Evolutionary conservation across 2,797 vertebrate genomes (phyloP), one percentile per base, ranked within the genome.

Genomic region (Sebastes steindachneri): DNA sequence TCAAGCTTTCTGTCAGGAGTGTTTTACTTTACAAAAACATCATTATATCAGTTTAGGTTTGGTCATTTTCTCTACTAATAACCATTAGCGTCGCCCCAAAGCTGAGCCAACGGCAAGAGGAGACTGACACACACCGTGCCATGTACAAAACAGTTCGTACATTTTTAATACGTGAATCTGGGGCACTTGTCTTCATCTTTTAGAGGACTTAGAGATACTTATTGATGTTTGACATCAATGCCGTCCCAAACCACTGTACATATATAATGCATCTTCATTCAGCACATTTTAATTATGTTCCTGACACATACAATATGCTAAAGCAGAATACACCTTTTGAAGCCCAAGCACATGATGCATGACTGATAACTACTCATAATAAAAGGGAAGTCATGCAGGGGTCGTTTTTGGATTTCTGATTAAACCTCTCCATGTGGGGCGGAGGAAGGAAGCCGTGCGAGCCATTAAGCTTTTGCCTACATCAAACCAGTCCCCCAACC

Each of bases 111-210:
- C 3, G 28, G 76, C 78, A 76, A 58, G 65, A 78, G 57, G 59
- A 80, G 78, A 63, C 58, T 58, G 75, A 77, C 82, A 84, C 69
- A 68, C 66, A 82, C 41, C 45, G 67, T 41, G 57, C 51, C 77
- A 85, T 77, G 45, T 66, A 90, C 82, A 91, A 88, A 90, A 86
- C 60, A 78, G 66, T 70, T 76, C 21, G 55, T 86, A 71, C n/a
- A 86, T 86, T 82, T 90, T 92, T 90, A 81, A 91, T 84, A 68
- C 69, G 29, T 25, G 35, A 85, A 93, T 85, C 79, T 88, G 67
- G 83, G 75, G 28, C 80, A 87, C 59, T 86, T 78, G 54, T 71
- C 23, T 82, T 86, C 68, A 75, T 87, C 76, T 79, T 70, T 86
- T 45, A 75, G 25, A 79, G 53, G 60, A 77, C 63, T 60, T 75